Evolutionary conservation across 1,140 invertebrate species (phyloP), one percentile per base, ranked within the genome.

Genomic region (Oscheius sp.): DNA sequence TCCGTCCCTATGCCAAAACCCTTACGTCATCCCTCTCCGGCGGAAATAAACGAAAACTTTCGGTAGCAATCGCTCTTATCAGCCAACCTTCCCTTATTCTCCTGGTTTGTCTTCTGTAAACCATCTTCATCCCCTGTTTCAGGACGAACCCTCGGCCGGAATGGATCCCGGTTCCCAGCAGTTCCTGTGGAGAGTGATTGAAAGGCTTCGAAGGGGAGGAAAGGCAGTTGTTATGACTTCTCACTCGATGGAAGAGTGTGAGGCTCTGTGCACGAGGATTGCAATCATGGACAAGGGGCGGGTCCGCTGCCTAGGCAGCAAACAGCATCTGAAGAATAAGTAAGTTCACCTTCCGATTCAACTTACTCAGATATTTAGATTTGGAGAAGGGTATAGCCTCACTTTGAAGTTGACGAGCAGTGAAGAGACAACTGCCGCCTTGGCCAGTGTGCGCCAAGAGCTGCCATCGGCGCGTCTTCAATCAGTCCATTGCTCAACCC

Each of bases 11-110:
- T 74, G 84, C 85, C 13, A 77, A 86, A 75, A 73, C 80, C 38
- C 76, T 75, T 26, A 81, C 85, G 35, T 80, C 80, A 4, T 84
- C 79, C 3, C 87, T 87, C 74, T 88, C 89, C 82, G 93, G 93
- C 13, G 95, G 95, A 0, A 98, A 96, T 78, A 96, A 95, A 84
- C 88, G 95, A 49, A 96, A 97, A 85, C 86, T 99, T 28, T 95
- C 92, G 77, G 93, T 94, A 45, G 94, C 94, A 0, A 90, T 99
- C 58, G 91, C 95, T 4, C 85, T 97, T 31, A 88, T 94, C 82
- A 91, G 91, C 46, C 89, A 92, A 71, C 90, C 91, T 10, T 87
- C 89, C 7, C 86, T 94, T 1, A 89, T 95, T 28, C 88, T 94
- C 67, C 88, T 95, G 79, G 55, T 59, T 28, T 15, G 55, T 31